Base-by-base conservation (phyloP, 2,888 invertebrate genomes). In the Sesia bembeciformis region DNA sequence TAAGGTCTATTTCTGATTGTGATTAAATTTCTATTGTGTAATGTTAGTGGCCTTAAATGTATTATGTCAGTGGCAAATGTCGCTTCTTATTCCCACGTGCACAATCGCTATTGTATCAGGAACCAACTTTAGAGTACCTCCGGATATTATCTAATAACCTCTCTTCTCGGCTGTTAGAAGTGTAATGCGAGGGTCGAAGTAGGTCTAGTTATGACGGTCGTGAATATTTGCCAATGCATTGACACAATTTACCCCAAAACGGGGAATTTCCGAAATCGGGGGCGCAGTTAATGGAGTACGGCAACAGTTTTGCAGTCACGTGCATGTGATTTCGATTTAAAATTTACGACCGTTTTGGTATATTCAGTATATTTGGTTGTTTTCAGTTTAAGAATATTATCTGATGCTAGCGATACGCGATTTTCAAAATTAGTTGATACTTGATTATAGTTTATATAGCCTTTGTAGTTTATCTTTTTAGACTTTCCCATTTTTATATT, bases 211-310 rank as follows among this genome's bases (percentile, higher is more conserved):
- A 68, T n/a, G 42, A 42, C 70, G 74, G 79, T 57, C 5, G 8
- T 51, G 54, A 62, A 62, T 23, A 8, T 40, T 70, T 64, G 60
- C 61, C 57, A 62, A 67, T 66, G 68, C 68, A 77, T 74, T 74
- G 71, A 68, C 68, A 67, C 62, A 66, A 56, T 78, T 83, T 78
- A 76, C 79, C 79, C 82, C 72, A 72, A 76, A 79, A 73, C 60
- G 64, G 64, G 59, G 62, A 65, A 72, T 68, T 72, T 64, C 63
- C 62, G 60, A 66, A 61, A 67, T 65, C 65, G 61, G 66, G 74
- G 80, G 78, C 67, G 70, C 62, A 63, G 61, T 67, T 78, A 81
- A 81, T 80, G 77, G 75, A 71, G 76, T 76, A 74, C 68, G 65
- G 69, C 62, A 71, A 74, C 75, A 74, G 56, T 70, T 66, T 65